Conservation (phyloP, 2,888 invertebrate genomes). For the Tuta absoluta region DNA sequence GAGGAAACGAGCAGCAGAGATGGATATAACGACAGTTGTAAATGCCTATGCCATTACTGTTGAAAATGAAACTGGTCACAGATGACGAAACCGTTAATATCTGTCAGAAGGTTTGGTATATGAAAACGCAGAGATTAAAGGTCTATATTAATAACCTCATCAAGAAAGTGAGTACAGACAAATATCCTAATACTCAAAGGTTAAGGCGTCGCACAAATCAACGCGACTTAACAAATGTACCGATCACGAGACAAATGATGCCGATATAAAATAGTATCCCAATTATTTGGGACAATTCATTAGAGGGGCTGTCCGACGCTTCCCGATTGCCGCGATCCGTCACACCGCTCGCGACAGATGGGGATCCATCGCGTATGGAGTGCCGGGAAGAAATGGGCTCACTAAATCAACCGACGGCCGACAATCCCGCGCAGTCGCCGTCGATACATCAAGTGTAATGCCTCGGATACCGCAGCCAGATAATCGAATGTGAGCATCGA, state of each 20-base stretch:
- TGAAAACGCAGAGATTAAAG: conserved; percentile 12
- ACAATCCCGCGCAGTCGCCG: conserved; percentile 77
- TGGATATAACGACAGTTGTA: conserved; percentile 19
- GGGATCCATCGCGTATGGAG: conserved; percentile 74
- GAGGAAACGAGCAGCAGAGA: conserved; percentile 33
- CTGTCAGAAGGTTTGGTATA: background rate
- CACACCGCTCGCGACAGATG: conserved; percentile 71
- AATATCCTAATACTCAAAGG: conserved; percentile 60
- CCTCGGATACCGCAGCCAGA: conserved; percentile 79
- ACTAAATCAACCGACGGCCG: conserved; percentile 77
- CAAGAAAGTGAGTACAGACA: conserved; percentile 40
- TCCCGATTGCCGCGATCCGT: conserved; percentile 73
- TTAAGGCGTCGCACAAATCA: conserved; percentile 77
- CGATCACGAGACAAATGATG: conserved; percentile 76
- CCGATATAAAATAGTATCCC: conserved; percentile 78
- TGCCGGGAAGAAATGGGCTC: conserved; percentile 77
- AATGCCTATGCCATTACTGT: conserved; percentile 35
- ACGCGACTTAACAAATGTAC: conserved; percentile 70
- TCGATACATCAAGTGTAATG: conserved; percentile 80
- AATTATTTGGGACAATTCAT: conserved; percentile 81
- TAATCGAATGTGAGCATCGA: conserved; percentile 81
- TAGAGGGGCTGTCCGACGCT: conserved; percentile 70
- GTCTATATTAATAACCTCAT: conserved; percentile 21
- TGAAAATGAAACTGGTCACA: conserved; percentile 5
- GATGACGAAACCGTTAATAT: background rate